Base-by-base conservation (phyloP, 2,113 vertebrate species). In the Crocuta crocuta region DNA sequence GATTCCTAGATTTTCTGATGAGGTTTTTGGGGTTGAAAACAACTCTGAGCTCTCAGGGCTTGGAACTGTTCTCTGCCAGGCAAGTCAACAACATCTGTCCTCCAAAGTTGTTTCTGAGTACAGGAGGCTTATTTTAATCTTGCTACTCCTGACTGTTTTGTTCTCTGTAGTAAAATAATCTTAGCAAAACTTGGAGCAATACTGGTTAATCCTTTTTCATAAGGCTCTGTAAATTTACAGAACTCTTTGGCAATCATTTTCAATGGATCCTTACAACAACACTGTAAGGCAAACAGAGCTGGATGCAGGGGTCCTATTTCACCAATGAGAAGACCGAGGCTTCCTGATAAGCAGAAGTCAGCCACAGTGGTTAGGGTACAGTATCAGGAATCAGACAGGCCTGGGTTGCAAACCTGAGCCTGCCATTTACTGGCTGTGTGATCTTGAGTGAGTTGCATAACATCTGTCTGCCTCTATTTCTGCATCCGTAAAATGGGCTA, bases 71-170 rank as follows among this genome's bases (percentile, higher is more conserved):
- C 28, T 96, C 45, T 87, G 45, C 74, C 53, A 31, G 63, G 55
- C 4, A 31, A 81, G 48, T 70, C 43, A 85, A 74, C 13, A 91
- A 4, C 6, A 58, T 39, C 65, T 35, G 78, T 68, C 39, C 28
- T 61, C 61, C 45, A 71, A 87, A 45, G 79, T 58, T 35, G 70
- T 91, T 96, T 91, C 43, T 55, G 11, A 74, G 23, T 26, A 76
- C 71, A 96, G 50, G 43, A 87, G 63, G 45, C 35, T 88, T 61
- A 82, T 63, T 88, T 88, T 88, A 71, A 76, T 82, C 33, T 91
- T 48, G 43, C 65, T 43, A 33, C n/a, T 92, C 35, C 15, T 84
- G 66, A 74, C 39, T 74, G 55, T 84, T 86, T 53, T 70, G 16
- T n/a, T 86, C 48, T 86, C 79, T 78, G 15, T 12, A 48, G 81